phyloP scores from a whole-genome alignment of 2,113 vertebrate species.

The Scartelaos histophorus region DNA sequence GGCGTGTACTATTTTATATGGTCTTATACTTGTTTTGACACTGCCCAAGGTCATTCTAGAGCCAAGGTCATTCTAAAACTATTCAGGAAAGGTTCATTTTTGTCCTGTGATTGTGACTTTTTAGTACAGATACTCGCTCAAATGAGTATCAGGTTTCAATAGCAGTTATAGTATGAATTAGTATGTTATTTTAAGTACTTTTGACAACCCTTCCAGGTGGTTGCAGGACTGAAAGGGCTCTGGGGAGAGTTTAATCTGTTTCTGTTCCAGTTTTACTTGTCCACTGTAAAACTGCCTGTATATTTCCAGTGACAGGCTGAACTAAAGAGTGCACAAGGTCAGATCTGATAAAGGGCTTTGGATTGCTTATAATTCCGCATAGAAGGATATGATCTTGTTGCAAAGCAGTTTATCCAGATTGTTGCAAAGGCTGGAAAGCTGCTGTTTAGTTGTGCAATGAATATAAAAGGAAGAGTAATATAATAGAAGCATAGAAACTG shows the following conservation, averaged over 20 bases:
- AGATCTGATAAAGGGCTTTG: constrained; percentile 19
- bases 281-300: background rate
- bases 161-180: no score
- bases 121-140: no score
- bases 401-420: background rate
- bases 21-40: no score
- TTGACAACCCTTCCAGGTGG: no score
- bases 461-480: background rate
- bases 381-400: background rate
- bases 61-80: no score
- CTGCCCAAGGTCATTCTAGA: no score
- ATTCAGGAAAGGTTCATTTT: no score
- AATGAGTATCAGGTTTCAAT: no score
- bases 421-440: background rate
- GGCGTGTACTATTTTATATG: no score
- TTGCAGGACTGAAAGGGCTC: background rate
- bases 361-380: background rate
- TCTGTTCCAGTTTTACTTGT: constrained; percentile 39
- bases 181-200: no score
- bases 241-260: constrained; percentile 6
- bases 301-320: background rate
- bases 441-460: background rate
- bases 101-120: no score
- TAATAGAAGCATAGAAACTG: no score
- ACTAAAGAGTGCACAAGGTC: background rate